A percentile compares a stretch with the other conserved stretches of the same genome.
Conservation (phyloP, 2,113 vertebrate genomes). For the Lepus timidus region DNA sequence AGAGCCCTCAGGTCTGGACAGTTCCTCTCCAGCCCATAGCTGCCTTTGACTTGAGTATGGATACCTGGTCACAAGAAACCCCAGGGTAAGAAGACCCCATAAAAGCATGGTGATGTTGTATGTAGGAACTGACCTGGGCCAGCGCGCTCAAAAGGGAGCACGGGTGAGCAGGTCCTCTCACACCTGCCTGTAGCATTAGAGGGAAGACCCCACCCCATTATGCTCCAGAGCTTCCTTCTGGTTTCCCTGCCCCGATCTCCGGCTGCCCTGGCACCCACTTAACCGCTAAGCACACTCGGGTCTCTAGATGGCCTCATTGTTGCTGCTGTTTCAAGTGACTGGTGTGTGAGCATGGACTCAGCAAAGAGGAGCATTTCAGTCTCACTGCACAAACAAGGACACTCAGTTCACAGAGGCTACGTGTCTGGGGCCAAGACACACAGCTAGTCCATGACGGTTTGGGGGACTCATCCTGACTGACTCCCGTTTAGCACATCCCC, state of each 20-base stretch:
- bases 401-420: background rate
- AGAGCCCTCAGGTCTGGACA: background rate
- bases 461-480: background rate
- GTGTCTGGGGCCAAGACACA: background rate
- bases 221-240: background rate
- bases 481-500: background rate
- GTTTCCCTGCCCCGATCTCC: background rate
- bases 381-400: background rate
- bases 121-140: background rate
- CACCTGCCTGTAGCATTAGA: too few relatives aligned
- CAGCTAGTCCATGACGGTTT: background rate
- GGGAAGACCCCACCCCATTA: background rate
- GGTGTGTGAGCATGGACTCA: background rate
- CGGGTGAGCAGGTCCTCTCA: background rate
- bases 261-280: too few relatives aligned
- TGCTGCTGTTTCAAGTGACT: background rate
- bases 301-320: background rate
- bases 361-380: background rate
- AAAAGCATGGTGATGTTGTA: background rate
- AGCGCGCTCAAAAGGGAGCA: background rate
- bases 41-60: background rate
- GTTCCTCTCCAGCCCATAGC: background rate
- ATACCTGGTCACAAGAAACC: background rate
- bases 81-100: background rate
- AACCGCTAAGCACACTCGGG: background rate